phyloP scores from a whole-genome alignment of 2,888 invertebrate genomes.

The Hemithea aestivaria region DNA sequence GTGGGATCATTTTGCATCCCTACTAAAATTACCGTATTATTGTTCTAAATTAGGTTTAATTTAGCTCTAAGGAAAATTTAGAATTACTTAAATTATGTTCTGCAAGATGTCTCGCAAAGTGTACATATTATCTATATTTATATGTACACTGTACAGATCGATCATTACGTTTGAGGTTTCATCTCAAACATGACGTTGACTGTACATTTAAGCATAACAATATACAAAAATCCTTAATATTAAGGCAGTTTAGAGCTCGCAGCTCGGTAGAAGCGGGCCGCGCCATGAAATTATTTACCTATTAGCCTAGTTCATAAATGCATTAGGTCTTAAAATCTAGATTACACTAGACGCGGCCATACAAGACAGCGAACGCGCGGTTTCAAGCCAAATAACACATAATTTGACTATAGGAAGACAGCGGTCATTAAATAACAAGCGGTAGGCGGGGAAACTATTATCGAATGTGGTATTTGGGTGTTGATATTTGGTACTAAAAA shows the following conservation, averaged over 20 bases:
- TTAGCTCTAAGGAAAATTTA: background rate
- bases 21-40: conserved; percentile 14
- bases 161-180: no score
- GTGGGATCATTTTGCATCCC: conserved; percentile 13
- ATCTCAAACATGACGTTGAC: no score
- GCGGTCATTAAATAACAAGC: conserved; percentile 39
- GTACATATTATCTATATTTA: background rate
- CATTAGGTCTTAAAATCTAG: conserved; percentile 22
- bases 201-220: background rate
- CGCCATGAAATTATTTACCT: conserved; percentile 5
- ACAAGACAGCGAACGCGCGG: background rate
- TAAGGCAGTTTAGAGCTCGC: background rate
- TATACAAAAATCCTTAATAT: background rate
- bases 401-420: conserved; percentile 61
- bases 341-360: conserved; percentile 10
- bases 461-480: conserved; percentile 48
- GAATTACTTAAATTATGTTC: conserved; percentile 3
- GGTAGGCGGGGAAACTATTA: conserved; percentile 37
- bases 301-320: conserved; percentile 23
- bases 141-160: no score
- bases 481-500: conserved; percentile 46
- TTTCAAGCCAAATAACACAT: conserved; percentile 35
- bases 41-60: background rate
- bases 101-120: background rate
- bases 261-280: conserved; percentile 1